Percentiles rank a stretch among this genome's conserved stretches.
Conservation (phyloP, 1,140 invertebrate genomes). For the Penaeus japonicus region DNA sequence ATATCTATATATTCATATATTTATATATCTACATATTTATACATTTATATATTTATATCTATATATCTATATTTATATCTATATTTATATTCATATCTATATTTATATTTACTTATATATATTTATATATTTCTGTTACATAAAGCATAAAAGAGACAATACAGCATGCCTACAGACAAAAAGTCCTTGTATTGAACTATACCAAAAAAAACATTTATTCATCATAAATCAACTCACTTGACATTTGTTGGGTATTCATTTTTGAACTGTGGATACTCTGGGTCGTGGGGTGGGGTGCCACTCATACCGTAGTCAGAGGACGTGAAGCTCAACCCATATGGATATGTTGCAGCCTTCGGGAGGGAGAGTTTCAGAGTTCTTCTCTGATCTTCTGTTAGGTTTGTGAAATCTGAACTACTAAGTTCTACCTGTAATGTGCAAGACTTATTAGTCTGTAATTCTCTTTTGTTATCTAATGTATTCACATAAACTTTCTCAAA, state of each 20-base stretch:
- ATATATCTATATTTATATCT: too few species aligned
- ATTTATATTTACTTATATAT: too few species aligned
- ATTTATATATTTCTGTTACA: too few species aligned
- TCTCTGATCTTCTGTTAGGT: slow-evolving; percentile 36
- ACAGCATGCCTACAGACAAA: too few species aligned
- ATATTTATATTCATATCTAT: too few species aligned
- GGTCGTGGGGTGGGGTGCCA: slow-evolving; percentile 57
- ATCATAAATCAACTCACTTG: slow-evolving; percentile 31
- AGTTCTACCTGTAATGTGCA: slow-evolving; percentile 30
- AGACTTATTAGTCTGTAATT: not conserved
- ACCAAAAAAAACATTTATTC: too few species aligned
- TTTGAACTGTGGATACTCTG: slow-evolving; percentile 54
- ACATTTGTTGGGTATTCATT: slow-evolving; percentile 57
- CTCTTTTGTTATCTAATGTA: not conserved
- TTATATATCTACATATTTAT: too few species aligned
- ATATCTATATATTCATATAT: too few species aligned
- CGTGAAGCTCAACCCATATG: slow-evolving; percentile 38
- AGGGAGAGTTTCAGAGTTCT: slow-evolving; percentile 40
- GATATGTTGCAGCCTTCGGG: slow-evolving; percentile 47
- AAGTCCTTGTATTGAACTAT: too few species aligned
- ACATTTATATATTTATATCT: too few species aligned
- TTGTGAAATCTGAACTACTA: slow-evolving; percentile 11
- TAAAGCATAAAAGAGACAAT: too few species aligned
- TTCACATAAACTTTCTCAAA: not conserved
- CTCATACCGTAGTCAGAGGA: slow-evolving; percentile 54